Evolutionary conservation across 2,888 invertebrate species (phyloP).

Genomic region (Rhagium mordax): DNA sequence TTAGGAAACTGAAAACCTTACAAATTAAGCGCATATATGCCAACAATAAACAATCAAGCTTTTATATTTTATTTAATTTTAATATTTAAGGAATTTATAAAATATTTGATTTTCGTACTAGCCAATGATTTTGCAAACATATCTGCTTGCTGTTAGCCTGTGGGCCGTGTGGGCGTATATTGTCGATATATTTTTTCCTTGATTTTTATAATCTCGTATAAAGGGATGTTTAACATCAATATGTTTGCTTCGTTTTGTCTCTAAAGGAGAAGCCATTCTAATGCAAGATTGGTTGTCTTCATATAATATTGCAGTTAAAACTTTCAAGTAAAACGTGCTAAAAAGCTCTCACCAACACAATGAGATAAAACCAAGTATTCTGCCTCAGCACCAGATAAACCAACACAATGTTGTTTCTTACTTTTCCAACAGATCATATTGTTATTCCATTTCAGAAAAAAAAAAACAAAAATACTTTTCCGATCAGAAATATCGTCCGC

Average conservation of each 20-base stretch:
- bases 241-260: constrained; percentile 21
- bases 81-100: too few relatives aligned
- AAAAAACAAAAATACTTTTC: constrained; percentile 45
- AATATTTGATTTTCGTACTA: too few relatives aligned
- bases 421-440: constrained; percentile 46
- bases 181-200: too few relatives aligned
- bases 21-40: too few relatives aligned
- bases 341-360: constrained; percentile 42
- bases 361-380: constrained; percentile 44
- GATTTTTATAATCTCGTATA: constrained; percentile 5
- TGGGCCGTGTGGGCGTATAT: too few relatives aligned
- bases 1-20: too few relatives aligned
- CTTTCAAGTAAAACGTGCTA: constrained; percentile 38
- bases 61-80: too few relatives aligned
- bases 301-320: constrained; percentile 22
- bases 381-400: constrained; percentile 43
- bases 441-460: constrained; percentile 40
- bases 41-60: too few relatives aligned
- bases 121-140: too few relatives aligned
- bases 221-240: constrained; percentile 36
- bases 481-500: constrained; percentile 25
- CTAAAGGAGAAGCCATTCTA: constrained; percentile 32
- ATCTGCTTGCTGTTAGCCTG: too few relatives aligned
- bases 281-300: constrained; percentile 32
- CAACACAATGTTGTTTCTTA: constrained; percentile 43